Conservation (phyloP, 2,888 invertebrate genomes). For the Pyrrhosoma nymphula region DNA sequence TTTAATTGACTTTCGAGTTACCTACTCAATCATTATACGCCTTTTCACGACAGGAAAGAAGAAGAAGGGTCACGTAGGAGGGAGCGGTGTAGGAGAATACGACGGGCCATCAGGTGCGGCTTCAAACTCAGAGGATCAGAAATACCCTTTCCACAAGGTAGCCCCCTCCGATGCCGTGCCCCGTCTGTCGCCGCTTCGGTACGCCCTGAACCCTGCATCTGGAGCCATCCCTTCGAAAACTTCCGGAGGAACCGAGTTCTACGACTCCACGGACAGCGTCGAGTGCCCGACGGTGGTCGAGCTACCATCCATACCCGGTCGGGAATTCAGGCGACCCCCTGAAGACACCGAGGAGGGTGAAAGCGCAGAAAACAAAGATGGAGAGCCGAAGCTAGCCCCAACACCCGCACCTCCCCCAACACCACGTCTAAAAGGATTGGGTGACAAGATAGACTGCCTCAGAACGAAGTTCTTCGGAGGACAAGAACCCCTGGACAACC, state of each 20-base stretch:
- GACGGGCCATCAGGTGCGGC: conserved; percentile 38
- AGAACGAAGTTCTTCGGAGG: conserved; percentile 87
- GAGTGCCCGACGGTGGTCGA: conserved; percentile 73
- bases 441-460: conserved; percentile 87
- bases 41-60: conserved; percentile 38
- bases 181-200: conserved; percentile 83
- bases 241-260: conserved; percentile 85
- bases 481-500: conserved; percentile 86
- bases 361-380: conserved; percentile 68
- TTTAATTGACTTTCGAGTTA: no score
- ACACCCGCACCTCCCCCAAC: conserved; percentile 23
- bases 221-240: conserved; percentile 83
- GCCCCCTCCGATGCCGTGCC: conserved; percentile 77
- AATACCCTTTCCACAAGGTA: conserved; percentile 84
- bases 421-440: conserved; percentile 82
- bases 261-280: conserved; percentile 79
- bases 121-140: conserved; percentile 74
- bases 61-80: conserved; percentile 67
- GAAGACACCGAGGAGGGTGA: conserved; percentile 70
- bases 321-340: conserved; percentile 75
- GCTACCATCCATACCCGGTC: conserved; percentile 25
- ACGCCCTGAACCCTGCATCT: conserved; percentile 81
- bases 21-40: no score
- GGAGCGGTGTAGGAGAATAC: conserved; percentile 8
- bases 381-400: conserved; percentile 70